Evolutionary conservation across 2,888 invertebrate genomes (phyloP).

Genomic region (Heliconius hortense): DNA sequence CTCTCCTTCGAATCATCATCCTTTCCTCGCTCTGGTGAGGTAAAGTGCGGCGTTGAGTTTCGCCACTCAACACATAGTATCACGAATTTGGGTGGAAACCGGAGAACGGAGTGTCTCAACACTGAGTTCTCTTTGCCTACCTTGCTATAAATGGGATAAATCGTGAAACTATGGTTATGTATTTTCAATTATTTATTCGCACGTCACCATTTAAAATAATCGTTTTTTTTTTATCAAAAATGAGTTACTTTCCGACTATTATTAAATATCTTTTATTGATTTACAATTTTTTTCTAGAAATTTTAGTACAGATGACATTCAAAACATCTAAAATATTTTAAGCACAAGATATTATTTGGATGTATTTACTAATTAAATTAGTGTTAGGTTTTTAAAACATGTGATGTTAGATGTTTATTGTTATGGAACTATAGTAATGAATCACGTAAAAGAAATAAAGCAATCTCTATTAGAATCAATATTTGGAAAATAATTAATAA

Average conservation of each 20-base stretch:
- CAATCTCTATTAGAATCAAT: not conserved
- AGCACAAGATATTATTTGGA: slow-evolving; percentile 13
- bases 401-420: slow-evolving; percentile 29
- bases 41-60: not conserved
- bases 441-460: not conserved
- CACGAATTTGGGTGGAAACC: not conserved
- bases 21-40: not conserved
- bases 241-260: not conserved
- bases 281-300: slow-evolving; percentile 4
- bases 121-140: not conserved
- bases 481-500: not conserved
- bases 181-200: not conserved
- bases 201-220: not conserved
- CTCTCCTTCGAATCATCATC: no score
- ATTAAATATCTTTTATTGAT: not conserved
- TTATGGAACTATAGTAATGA: slow-evolving; percentile 1
- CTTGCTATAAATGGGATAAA: not conserved
- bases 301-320: not conserved
- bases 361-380: slow-evolving; percentile 28
- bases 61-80: not conserved
- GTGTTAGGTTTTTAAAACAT: slow-evolving; percentile 6
- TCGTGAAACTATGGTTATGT: no score
- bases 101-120: no score
- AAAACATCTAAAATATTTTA: not conserved
- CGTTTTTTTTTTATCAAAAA: not conserved